Base-by-base conservation (phyloP, 2,888 invertebrate species). In the Eupithecia pulchellata region DNA sequence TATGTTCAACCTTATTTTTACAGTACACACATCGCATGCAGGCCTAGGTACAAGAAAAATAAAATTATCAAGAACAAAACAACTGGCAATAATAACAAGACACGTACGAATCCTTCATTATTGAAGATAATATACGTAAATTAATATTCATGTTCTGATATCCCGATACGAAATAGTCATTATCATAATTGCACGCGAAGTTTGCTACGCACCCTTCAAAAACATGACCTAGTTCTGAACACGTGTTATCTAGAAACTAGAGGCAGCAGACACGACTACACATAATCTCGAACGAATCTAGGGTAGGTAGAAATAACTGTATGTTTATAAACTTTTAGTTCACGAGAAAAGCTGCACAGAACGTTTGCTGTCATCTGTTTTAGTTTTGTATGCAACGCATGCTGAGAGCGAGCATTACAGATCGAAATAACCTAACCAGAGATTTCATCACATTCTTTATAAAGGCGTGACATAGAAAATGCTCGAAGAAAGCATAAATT, bases 91-190 rank as follows among this genome's bases (percentile, higher is more conserved):
- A 39, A 72, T 62, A 63, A 57, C 65, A 69, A 32, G 32, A 30
- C 58, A n/a, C 2, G n/a, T 60, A 57, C 25, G 64, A 61, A 72
- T 42, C 20, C 64, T 34, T 69, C 64, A 67, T 73, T 67, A 67
- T 61, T 39, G 13, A 66, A 64, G 64, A 69, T 69, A 61, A 72
- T 72, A 55, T 60, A 20, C 36, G 64, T 42, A 72, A 73, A 73
- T 75, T 47, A 72, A 74, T 69, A 74, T 77, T 72, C 71, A 77
- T 69, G 76, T 72, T 73, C 76, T 69, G 72, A 71, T 76, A 68
- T 69, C 67, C 68, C 42, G 55, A 71, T 68, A 66, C 67, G 74
- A 74, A 75, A 75, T 66, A 77, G 69, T 57, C 61, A 77, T 77
- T 75, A 69, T 64, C 76, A 73, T 76, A 76, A 76, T 75, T 75